A percentile compares a stretch with the other conserved stretches of the same genome.
phyloP scores from a whole-genome alignment of 2,113 vertebrate genomes.

The Leuciscus idus region DNA sequence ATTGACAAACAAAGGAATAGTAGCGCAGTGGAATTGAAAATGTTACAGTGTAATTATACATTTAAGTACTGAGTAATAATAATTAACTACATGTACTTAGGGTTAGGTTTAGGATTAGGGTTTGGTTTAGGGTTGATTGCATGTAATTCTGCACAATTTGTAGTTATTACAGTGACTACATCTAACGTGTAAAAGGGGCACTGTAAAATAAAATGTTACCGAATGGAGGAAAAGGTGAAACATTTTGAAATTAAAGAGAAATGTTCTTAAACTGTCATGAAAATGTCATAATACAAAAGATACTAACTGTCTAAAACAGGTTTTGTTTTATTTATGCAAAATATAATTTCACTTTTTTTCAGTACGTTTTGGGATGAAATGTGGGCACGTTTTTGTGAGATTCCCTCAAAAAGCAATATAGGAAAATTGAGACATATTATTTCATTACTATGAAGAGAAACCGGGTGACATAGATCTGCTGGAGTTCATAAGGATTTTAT shows the following conservation, averaged over 20 bases:
- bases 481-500: not conserved
- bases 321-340: not conserved
- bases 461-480: not conserved
- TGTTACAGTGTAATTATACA: no score
- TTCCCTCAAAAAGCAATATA: not conserved
- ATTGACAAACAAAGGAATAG: no score
- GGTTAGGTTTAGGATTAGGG: no score
- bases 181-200: no score
- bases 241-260: not conserved
- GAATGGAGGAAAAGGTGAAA: no score
- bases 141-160: no score
- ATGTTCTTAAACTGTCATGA: not conserved
- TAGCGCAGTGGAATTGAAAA: no score
- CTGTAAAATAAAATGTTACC: no score
- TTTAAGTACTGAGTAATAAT: no score
- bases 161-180: no score
- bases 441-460: constrained; percentile 2
- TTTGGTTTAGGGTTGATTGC: no score
- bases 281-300: not conserved
- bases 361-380: not conserved
- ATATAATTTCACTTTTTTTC: not conserved
- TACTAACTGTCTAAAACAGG: not conserved
- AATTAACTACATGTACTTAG: no score
- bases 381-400: not conserved
- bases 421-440: not conserved